Base-by-base conservation (phyloP, 2,113 vertebrate species). In the Melanocharis versteri region DNA sequence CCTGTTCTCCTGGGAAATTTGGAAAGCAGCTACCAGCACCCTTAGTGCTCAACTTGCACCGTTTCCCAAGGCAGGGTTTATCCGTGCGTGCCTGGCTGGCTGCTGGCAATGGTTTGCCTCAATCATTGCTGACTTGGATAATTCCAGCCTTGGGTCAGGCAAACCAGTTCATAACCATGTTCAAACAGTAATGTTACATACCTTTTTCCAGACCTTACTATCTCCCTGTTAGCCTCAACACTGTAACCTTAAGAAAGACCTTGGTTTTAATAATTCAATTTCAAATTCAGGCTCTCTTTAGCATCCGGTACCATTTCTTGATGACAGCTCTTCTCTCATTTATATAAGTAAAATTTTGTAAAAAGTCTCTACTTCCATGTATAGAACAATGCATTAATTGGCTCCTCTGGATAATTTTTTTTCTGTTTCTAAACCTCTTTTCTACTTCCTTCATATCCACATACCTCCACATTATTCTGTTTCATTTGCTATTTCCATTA, bases 401-500 rank as follows among this genome's bases (percentile, higher is more conserved):
- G 1, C 2, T 33, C 3, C 6, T 72, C 20, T 7, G 17, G 7
- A 33, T 22, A 44, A 8, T 1, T 11, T 42, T 37, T 66, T 70
- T 61, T 42, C 17, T 60, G 2, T 48, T 73, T 51, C 27, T 58
- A 39, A 61, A 66, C 1, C 6, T 28, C 10, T 48, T 70, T 66
- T 44, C n/a, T 73, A 3, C 15, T 45, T 82, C 19, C 30, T 88
- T 42, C 3, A 4, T 65, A 58, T 58, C 10, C 31, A n/a, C 0
- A 0, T 47, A 48, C 7, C 1, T 31, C 39, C 6, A 42, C 0
- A 1, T 47, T 50, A 54, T n/a, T 83, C 10, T 82, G 16, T 30
- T 83, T 70, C 5, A 50, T 73, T 60, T 72, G 7, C 7, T 64
- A 6, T 51, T 83, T 50, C 21, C 7, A 30, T 31, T 47, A 39